Evolutionary conservation across 2,113 vertebrate species (phyloP).

Genomic region (Gadus chalcogrammus): DNA sequence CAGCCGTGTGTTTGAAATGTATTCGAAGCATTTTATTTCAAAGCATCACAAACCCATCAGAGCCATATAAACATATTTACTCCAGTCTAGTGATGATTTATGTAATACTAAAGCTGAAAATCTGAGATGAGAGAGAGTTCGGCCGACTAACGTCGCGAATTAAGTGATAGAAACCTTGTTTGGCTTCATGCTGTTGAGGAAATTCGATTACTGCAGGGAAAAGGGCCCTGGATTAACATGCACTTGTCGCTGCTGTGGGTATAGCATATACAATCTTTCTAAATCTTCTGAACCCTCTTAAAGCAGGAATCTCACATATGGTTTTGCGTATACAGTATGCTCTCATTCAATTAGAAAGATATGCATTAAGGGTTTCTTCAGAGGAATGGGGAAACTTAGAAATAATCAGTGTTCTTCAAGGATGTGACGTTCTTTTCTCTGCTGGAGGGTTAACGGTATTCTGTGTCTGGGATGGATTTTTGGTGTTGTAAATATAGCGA

Average conservation of each 20-base stretch:
- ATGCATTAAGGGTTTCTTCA: neutral
- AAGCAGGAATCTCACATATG: conserved; percentile 10
- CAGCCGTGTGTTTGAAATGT: neutral
- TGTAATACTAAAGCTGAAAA: conserved; percentile 38
- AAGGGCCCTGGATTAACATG: conserved; percentile 42
- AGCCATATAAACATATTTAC: conserved; percentile 2
- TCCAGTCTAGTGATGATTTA: conserved; percentile 44
- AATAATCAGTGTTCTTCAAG: too few relatives aligned
- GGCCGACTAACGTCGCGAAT: conserved; percentile 27
- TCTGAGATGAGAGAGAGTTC: conserved; percentile 34
- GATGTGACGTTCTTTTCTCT: neutral
- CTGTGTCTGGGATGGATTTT: too few relatives aligned
- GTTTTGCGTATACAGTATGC: conserved; percentile 20
- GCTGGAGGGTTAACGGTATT: neutral
- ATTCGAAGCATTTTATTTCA: too few relatives aligned
- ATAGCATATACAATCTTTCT: conserved; percentile 34
- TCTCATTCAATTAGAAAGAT: conserved; percentile 1
- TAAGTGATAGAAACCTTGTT: conserved; percentile 26
- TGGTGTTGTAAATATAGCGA: too few relatives aligned
- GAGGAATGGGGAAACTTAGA: neutral
- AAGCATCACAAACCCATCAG: conserved; percentile 9
- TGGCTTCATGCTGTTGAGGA: conserved; percentile 10
- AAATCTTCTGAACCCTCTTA: conserved; percentile 28
- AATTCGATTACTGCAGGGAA: conserved; percentile 40
- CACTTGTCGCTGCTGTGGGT: conserved; percentile 39